phyloP scores from a whole-genome alignment of 2,888 invertebrate genomes.

The Drosophila recens region DNA sequence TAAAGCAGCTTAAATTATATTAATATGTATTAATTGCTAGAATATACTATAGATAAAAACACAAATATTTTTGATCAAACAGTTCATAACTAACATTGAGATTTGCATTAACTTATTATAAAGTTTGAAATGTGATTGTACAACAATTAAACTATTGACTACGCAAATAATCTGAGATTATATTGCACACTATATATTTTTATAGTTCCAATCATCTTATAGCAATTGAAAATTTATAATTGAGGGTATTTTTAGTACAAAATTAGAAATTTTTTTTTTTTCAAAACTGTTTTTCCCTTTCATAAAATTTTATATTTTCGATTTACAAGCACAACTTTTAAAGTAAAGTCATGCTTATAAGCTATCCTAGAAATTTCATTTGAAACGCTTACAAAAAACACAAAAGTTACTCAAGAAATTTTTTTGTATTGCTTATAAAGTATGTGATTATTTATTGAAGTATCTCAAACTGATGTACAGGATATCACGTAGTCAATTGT shows the following conservation, averaged over 20 bases:
- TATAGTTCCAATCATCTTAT: not conserved
- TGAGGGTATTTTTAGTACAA: not conserved
- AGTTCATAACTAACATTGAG: not conserved
- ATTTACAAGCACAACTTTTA: not conserved
- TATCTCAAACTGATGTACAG: not conserved
- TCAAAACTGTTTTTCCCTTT: not conserved
- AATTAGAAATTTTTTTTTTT: not conserved
- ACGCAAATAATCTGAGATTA: slow-evolving; percentile 3
- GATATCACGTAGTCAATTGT: not conserved
- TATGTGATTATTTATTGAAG: not conserved
- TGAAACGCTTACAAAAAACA: not conserved
- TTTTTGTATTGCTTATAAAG: no score
- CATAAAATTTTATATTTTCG: not conserved
- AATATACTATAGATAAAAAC: not conserved
- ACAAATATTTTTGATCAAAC: not conserved
- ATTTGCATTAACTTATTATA: not conserved
- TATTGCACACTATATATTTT: not conserved
- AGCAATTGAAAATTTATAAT: not conserved
- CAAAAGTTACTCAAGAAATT: not conserved
- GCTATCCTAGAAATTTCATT: no score
- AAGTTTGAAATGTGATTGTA: not conserved
- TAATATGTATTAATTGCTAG: no score
- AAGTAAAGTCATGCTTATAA: not conserved
- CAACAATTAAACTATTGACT: slow-evolving; percentile 38
- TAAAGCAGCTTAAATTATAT: no score